These are phyloP conservation scores for Stomorhina lunata DNA, from an alignment of 2,888 invertebrate species.

Conservation along the genomic window DNA sequence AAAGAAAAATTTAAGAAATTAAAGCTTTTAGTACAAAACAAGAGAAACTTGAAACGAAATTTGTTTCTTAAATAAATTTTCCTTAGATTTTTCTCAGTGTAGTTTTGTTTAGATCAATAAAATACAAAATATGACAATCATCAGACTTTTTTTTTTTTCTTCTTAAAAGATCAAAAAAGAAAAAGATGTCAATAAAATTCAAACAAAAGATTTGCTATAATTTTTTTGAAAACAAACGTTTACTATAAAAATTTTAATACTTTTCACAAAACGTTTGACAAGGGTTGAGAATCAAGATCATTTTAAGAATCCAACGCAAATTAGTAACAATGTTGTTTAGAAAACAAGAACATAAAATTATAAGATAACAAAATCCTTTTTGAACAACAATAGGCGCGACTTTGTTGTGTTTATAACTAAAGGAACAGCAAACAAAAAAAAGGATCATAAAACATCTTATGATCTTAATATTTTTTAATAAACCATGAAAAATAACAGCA, in stretches of 20 bases:
- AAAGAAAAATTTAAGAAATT: neutral
- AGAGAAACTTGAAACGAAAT: neutral
- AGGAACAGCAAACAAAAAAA: neutral
- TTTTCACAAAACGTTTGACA: slow-evolving; percentile 55
- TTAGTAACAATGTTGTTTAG: slow-evolving; percentile 61
- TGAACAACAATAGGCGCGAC: slow-evolving; percentile 61
- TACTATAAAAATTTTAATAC: slow-evolving; percentile 3
- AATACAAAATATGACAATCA: slow-evolving; percentile 60
- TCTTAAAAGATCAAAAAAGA: neutral
- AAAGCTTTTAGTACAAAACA: neutral
- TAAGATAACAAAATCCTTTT: slow-evolving; percentile 51
- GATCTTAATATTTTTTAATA: slow-evolving; percentile 47
- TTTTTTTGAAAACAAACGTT: neutral
- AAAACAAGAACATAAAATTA: slow-evolving; percentile 50
- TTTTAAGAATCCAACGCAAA: slow-evolving; percentile 54
- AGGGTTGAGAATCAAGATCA: slow-evolving; percentile 50
- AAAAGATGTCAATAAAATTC: slow-evolving; percentile 58
- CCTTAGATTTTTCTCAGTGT: slow-evolving; percentile 23
- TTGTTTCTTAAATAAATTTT: neutral
- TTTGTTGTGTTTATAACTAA: slow-evolving; percentile 34
- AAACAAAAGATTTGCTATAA: slow-evolving; percentile 40
- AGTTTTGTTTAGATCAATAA: slow-evolving; percentile 53
- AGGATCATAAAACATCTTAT: slow-evolving; percentile 49
- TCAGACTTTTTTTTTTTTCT: slow-evolving; percentile 32
- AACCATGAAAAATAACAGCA: slow-evolving; percentile 56